Conservation (phyloP, 2,888 invertebrate species). For the Crossocerus cetratus region DNA sequence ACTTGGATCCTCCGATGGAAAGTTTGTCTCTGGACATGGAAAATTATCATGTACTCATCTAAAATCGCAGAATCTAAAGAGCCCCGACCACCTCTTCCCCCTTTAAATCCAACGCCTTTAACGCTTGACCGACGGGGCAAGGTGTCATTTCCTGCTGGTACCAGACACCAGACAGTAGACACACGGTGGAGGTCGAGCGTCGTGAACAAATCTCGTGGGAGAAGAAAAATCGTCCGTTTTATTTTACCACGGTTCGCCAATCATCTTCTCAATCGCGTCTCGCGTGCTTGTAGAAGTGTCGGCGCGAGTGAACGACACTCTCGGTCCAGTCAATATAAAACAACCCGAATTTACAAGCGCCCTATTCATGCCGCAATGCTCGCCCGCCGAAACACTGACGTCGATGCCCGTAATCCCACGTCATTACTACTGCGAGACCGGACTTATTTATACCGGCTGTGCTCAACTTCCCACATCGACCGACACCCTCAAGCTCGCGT, state of each 20-base stretch:
- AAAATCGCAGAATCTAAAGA: background rate
- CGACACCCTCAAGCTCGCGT: too few relatives aligned
- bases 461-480: too few relatives aligned
- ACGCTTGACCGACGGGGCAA: background rate
- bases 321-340: background rate
- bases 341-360: constrained; percentile 3
- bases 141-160: background rate
- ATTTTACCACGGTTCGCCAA: background rate
- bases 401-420: constrained; percentile 44
- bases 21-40: background rate
- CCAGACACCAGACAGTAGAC: too few relatives aligned
- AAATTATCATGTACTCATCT: background rate
- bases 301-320: background rate
- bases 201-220: background rate
- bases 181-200: too few relatives aligned
- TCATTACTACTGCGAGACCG: constrained; percentile 38
- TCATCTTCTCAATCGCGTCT: background rate
- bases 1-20: background rate
- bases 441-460: constrained; percentile 48
- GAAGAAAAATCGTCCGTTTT: background rate
- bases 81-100: too few relatives aligned
- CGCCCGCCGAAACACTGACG: constrained; percentile 46
- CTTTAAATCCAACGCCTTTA: background rate
- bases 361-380: constrained; percentile 6
- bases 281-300: background rate